Evolutionary conservation across 2,113 vertebrate species (phyloP), one percentile per base, ranked within the genome.

Genomic region (Saguinus imperator): DNA sequence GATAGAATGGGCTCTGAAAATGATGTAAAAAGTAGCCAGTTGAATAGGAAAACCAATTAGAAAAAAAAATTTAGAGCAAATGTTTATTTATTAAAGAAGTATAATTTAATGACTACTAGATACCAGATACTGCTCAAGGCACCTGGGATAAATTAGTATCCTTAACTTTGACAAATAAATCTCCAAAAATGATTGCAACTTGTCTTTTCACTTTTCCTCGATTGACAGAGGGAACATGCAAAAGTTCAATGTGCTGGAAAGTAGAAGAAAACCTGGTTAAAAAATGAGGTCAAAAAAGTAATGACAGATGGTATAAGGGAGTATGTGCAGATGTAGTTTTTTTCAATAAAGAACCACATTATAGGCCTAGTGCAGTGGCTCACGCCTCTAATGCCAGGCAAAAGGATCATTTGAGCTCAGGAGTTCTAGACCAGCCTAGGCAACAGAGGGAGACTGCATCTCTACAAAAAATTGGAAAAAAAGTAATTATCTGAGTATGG

Each of bases 191-290:
- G 29, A 64, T 64, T 29, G 2, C 1, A 12, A 29, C 27, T 64
- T 29, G 58, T 61, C 25, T 61, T 12, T 6, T 64, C 61, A 6
- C 50, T 64, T 64, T 29, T 13, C 27, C 61, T 64, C 1, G 5
- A 64, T 29, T 29, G 61, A 64, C 61, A 29, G 27, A 6, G 17
- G 35, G n/a, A 50, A 13, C 11, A 77, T 40, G 4, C 10, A 57
- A 43, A 12, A 77, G 48, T 20, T 10, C 32, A 66, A 8, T 27
- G 14, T 17, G 11, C 40, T 13, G 23, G 48, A 16, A 37, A 76
- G 25, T 25, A 40, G 37, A 20, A 32, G 4, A 18, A 10, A 10
- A 8, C 3, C 5, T 12, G 3, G 1, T 3, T 37, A 45, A 23
- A 81, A 55, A 64, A 16, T 13, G 21, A 82, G 12, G n/a, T 43